Evolutionary conservation across 2,888 invertebrate species (phyloP), one percentile per base, ranked within the genome.

Genomic region (Dioctria rufipes): DNA sequence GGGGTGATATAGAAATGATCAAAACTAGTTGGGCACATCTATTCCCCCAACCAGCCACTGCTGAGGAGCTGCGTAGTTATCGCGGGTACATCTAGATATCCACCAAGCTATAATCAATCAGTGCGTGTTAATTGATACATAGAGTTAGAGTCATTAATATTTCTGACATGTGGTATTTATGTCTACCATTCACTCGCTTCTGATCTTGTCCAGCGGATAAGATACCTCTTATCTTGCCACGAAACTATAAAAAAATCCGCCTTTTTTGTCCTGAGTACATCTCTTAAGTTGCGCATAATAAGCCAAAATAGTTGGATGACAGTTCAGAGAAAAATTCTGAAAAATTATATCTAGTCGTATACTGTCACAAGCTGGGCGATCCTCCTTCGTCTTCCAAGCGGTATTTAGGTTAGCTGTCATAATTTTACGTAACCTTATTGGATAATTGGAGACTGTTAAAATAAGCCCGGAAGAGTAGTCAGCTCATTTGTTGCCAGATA

Each of bases 61-160:
- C 5, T 6, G 6, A 3, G 43, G 75, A 61, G 37, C 13, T 58
- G 75, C 11, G 60, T n/a, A 25, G 65, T 42, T 60, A 60, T 75
- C 75, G 43, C 60, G 46, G 13, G 25, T 43, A 40, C 65, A 66
- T 66, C 54, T 66, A 13, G 78, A 78, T 78, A 66, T 66, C 11
- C 78, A 51, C 25, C 51, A 54, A 78, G 51, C 65, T 46, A 78
- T 78, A 78, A 78, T 78, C 78, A 78, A 78, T 78, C 78, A 78
- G 78, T 78, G 78, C 78, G 78, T 78, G 78, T 78, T 78, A 78
- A 78, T 78, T 78, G 78, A 78, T 78, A 78, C 46, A 66, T 78
- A 66, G 78, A 66, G 25, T 51, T 25, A 43, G 42, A 54, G 66
- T 66, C 78, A 78, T 78, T 78, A 78, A 78, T 78, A 78, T 54